Conservation (phyloP, 2,888 invertebrate species). For the Ectobius pallidus region DNA sequence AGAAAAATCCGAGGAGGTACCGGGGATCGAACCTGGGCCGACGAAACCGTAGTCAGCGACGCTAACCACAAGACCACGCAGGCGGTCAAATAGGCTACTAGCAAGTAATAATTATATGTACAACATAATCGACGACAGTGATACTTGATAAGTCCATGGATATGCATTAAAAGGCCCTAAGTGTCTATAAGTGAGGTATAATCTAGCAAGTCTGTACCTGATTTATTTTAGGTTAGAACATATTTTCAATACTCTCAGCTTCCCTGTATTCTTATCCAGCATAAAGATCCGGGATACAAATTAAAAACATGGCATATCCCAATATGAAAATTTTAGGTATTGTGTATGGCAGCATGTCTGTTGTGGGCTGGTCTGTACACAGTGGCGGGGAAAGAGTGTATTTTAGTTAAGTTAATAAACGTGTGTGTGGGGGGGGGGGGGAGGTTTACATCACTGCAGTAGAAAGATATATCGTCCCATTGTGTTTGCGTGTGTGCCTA, state of each 20-base stretch:
- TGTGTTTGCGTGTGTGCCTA: constrained; percentile 13
- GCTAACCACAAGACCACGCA: too few species aligned
- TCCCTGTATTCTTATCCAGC: not conserved
- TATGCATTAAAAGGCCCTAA: too few species aligned
- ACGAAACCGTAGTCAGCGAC: too few species aligned
- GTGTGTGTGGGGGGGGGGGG: not conserved
- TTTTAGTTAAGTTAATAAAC: constrained; percentile 26
- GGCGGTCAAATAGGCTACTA: too few species aligned
- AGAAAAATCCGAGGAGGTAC: too few species aligned
- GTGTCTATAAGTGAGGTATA: too few species aligned
- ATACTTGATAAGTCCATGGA: too few species aligned
- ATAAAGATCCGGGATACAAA: not conserved
- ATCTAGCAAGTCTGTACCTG: too few species aligned
- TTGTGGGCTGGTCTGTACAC: not conserved
- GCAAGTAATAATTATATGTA: too few species aligned
- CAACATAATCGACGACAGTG: too few species aligned
- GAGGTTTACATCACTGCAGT: constrained; percentile 13
- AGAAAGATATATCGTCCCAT: constrained; percentile 28
- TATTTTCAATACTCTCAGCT: not conserved
- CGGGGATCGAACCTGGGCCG: too few species aligned
- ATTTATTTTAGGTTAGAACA: too few species aligned
- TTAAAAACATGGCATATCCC: not conserved
- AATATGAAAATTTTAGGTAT: constrained; percentile 1
- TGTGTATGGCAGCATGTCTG: not conserved
- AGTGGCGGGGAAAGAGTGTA: constrained; percentile 8